Evolutionary conservation across 2,113 vertebrate genomes (phyloP), one percentile per base, ranked within the genome.

Genomic region (Fulica atra): DNA sequence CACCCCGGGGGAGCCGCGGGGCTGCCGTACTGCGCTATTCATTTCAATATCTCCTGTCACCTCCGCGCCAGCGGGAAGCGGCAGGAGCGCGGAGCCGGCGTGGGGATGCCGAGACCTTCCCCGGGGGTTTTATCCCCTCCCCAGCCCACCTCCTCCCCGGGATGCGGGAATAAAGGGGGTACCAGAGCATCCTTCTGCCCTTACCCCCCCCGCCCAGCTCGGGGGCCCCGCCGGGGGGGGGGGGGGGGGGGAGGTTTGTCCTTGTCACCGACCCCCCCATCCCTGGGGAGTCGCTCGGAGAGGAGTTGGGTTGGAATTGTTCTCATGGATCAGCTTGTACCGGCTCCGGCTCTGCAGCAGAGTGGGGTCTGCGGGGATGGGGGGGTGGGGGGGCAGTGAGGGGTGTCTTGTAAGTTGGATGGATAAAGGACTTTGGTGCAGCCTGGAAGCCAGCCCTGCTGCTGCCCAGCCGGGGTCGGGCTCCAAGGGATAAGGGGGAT

Each of bases 171-270:
- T 2, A 7, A 31, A 5, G n/a, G n/a, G 57, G 44, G 25, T 12
- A 1, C n/a, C 40, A 3, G 51, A 6, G 77, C 51, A 19, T 16
- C 82, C 33, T 83, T 26, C 53, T 38, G 28, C 33, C 38, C 44
- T n/a, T n/a, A n/a, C n/a, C n/a, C n/a, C n/a, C n/a, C n/a, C n/a
- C n/a, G n/a, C n/a, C n/a, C n/a, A n/a, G n/a, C n/a, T n/a, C n/a
- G n/a, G n/a, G n/a, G n/a, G n/a, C n/a, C n/a, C n/a, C n/a, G n/a
- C n/a, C n/a, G n/a, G n/a, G n/a, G n/a, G n/a, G n/a, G n/a, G n/a
- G n/a, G n/a, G n/a, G n/a, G n/a, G n/a, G n/a, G n/a, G 56, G 60
- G 48, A 51, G 42, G 20, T 93, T 95, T 95, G 96, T 89, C 96
- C 96, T 96, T 96, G 95, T 44, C 87, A 1, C 33, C 4, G 35